Base-by-base conservation (phyloP, 2,888 invertebrate species). In the Podabrus alpinus region DNA sequence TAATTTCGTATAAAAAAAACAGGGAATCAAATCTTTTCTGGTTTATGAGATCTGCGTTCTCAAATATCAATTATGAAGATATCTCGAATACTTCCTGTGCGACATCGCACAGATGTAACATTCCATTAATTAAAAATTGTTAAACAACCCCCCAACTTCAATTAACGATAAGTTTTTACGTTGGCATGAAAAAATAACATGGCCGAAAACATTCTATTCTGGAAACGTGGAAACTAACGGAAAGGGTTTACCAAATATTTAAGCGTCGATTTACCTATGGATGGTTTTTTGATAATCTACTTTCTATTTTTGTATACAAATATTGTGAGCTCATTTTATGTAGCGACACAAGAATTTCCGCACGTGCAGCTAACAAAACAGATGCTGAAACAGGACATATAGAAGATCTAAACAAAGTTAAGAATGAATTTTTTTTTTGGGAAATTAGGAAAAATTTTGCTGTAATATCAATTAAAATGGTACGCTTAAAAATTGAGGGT, bases 51-150 rank as follows among this genome's bases (percentile, higher is more conserved):
- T 13, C 13, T 17, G 62, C 13, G 62, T 64, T 64, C 62, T 64
- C 62, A 15, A 21, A 64, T 64, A 64, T 64, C 62, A 64, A 64
- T 64, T 64, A 64, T 19, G 62, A 21, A 64, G 62, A 21, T 64
- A 64, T 64, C 70, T 70, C 21, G 70, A 62, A 62, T 61, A 70
- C 70, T 70, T 70, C 70, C 70, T 70, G 70, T 70, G 45, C 64
- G 64, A 59, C 62, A 45, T 69, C 64, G 17, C 70, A 16, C 70
- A 70, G 62, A 70, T 70, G 70, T 64, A 64, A 64, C 17, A 19
- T 17, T 64, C 19, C 62, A 19, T 62, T 64, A 45, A 45, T 45
- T 64, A 64, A 64, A 64, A 64, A 64, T 64, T 64, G 19, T 19
- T 21, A 64, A n/a, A 21, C 17, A 17, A 64, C 45, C 62, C 59